A percentile compares a stretch with the other conserved stretches of the same genome.
These are phyloP conservation scores for Drosophila subpulchrella DNA, from an alignment of 1,140 invertebrate genomes.

Conservation along the genomic window DNA sequence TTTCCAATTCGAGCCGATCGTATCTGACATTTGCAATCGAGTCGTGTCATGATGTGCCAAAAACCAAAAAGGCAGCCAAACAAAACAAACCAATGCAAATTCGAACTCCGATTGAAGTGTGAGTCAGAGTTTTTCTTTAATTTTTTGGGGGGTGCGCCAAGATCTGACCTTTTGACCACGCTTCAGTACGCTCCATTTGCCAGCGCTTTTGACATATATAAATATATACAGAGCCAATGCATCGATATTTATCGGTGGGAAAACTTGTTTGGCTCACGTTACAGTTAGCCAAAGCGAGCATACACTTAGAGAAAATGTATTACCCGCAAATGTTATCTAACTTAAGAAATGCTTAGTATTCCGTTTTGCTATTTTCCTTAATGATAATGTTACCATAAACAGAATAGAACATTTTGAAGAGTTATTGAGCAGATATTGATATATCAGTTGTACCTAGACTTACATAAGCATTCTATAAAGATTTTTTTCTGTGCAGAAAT, in stretches of 20 bases:
- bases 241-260: slow-evolving; percentile 50
- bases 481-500: slow-evolving; percentile 15
- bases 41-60: slow-evolving; percentile 44
- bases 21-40: slow-evolving; percentile 37
- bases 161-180: slow-evolving; percentile 74
- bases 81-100: slow-evolving; percentile 32
- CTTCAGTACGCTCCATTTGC: slow-evolving; percentile 53
- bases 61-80: slow-evolving; percentile 2
- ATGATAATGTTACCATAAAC: too few relatives aligned
- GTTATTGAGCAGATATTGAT: too few relatives aligned
- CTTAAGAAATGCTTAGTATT: too few relatives aligned
- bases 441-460: too few relatives aligned
- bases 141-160: slow-evolving; percentile 28
- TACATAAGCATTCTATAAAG: too few relatives aligned
- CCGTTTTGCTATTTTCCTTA: too few relatives aligned
- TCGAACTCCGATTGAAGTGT: slow-evolving; percentile 16
- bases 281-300: slow-evolving; percentile 63
- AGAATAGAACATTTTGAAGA: too few relatives aligned
- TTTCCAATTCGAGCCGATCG: slow-evolving; percentile 24
- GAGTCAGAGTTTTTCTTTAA: slow-evolving; percentile 32
- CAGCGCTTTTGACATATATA: background rate
- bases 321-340: too few relatives aligned
- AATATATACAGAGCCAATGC: slow-evolving; percentile 12
- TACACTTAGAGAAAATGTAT: slow-evolving; percentile 1
- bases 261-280: slow-evolving; percentile 74